phyloP scores from a whole-genome alignment of 2,888 invertebrate species.

The Philonicus albiceps region DNA sequence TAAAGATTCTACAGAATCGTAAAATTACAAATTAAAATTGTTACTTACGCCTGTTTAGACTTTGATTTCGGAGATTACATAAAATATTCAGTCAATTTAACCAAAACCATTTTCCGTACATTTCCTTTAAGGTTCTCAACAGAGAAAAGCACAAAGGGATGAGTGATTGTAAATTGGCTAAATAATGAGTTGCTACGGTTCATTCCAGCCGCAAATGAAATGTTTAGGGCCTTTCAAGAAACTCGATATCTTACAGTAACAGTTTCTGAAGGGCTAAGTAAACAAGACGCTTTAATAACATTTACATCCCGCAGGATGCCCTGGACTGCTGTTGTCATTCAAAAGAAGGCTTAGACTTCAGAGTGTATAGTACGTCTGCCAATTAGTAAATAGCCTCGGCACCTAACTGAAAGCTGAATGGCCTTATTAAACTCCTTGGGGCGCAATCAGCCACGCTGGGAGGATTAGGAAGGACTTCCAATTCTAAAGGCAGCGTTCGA shows the following conservation, averaged over 20 bases:
- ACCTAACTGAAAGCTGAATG: not conserved
- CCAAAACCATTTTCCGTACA: not conserved
- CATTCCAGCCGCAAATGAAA: not conserved
- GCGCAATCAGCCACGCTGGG: not conserved
- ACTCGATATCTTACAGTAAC: not conserved
- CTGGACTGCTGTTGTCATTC: not conserved
- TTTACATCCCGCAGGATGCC: not conserved
- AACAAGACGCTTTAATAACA: not conserved
- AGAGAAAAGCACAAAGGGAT: not conserved
- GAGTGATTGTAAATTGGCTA: not conserved
- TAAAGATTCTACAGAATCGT: too few relatives aligned
- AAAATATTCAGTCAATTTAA: not conserved
- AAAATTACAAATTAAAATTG: too few relatives aligned
- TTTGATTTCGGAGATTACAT: not conserved
- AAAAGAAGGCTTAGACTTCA: not conserved
- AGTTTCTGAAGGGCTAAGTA: not conserved
- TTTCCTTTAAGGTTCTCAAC: not conserved
- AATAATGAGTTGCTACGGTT: not conserved
- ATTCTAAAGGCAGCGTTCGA: not conserved
- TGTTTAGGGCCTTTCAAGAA: not conserved
- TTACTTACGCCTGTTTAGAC: too few relatives aligned
- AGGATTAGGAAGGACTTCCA: not conserved
- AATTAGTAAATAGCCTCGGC: not conserved
- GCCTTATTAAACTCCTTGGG: not conserved
- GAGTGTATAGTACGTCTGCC: not conserved